Percentiles rank a stretch among this genome's conserved stretches.
phyloP scores from a whole-genome alignment of 2,113 vertebrate genomes.

The Scomber japonicus region DNA sequence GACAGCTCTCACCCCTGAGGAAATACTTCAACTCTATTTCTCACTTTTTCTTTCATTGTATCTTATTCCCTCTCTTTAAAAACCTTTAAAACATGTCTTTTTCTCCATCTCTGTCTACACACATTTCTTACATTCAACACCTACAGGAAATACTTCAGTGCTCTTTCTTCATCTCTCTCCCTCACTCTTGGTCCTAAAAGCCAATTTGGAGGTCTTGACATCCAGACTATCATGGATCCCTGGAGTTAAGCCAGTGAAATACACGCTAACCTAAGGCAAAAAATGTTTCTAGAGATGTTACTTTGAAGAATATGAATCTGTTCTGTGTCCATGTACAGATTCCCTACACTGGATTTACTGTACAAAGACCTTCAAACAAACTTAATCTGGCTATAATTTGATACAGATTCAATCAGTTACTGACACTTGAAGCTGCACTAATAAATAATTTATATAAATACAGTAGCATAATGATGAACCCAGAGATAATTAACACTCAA shows the following conservation, averaged over 20 bases:
- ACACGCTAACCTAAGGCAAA: conserved; percentile 25
- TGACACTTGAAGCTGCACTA: not conserved
- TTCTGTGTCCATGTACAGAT: not conserved
- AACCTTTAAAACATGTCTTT: conserved; percentile 23
- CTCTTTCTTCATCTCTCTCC: conserved; percentile 17
- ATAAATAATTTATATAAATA: not conserved
- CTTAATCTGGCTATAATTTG: not conserved
- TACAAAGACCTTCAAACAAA: not conserved
- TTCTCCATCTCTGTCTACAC: conserved; percentile 47
- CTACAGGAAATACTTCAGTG: conserved; percentile 48
- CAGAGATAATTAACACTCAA: no score
- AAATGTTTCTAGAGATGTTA: not conserved
- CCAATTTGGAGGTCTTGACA: conserved; percentile 72
- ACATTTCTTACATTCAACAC: conserved; percentile 46
- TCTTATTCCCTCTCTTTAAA: conserved; percentile 47
- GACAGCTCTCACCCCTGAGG: conserved; percentile 60
- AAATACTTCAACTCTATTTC: conserved; percentile 64
- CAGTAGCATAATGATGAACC: no score
- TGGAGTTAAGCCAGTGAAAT: conserved; percentile 46
- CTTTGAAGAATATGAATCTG: not conserved
- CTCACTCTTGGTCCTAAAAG: conserved; percentile 58
- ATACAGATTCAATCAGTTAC: not conserved
- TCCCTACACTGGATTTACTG: not conserved
- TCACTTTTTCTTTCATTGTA: conserved; percentile 41
- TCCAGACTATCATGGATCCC: conserved; percentile 46